Evolutionary conservation across 2,797 vertebrate species (phyloP), one percentile per base, ranked within the genome.

Genomic region (Meda fulgida): DNA sequence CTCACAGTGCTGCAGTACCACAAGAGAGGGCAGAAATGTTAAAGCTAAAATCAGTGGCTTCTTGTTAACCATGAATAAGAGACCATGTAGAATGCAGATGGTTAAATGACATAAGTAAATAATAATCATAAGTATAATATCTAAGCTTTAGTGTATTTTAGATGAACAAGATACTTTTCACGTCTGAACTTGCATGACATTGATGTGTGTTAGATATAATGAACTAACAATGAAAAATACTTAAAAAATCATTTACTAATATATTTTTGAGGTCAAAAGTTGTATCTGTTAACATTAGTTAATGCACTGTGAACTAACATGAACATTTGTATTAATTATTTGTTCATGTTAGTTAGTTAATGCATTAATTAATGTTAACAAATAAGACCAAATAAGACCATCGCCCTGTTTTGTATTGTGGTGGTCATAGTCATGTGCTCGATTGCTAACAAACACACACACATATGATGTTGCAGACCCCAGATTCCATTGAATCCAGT

Each of bases 401-500:
- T n/a, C n/a, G n/a, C n/a, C 63, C 1, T 65, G 4, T 69, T 53
- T 55, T 69, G 31, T 55, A 16, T 11, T 60, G 14, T 84, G 51
- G 36, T 79, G 60, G 29, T 79, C 29, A 71, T 60, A 10, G 75
- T 79, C 83, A 84, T 77, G 67, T 81, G 77, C 48, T 77, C 13
- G 8, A 38, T 48, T 29, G 18, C 43, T 75, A 46, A 67, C 78
- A 85, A 14, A 55, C 70, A 36, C 48, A 51, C 8, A 19, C 48
- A 51, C 14, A 75, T 55, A 81, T 85, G 72, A 79, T 88, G 86
- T 88, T 90, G 90, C 91, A 84, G 87, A 60, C n/a, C 38, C 26
- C 83, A 38, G 11, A 60, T 51, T 78, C 67, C 31, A 84, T 87
- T 81, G 67, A 86, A 87, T 84, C 60, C 26, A 81, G 78, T 60